These are phyloP conservation scores for Synergus laeviventris DNA, from an alignment of 2,888 invertebrate species.

Conservation along the genomic window DNA sequence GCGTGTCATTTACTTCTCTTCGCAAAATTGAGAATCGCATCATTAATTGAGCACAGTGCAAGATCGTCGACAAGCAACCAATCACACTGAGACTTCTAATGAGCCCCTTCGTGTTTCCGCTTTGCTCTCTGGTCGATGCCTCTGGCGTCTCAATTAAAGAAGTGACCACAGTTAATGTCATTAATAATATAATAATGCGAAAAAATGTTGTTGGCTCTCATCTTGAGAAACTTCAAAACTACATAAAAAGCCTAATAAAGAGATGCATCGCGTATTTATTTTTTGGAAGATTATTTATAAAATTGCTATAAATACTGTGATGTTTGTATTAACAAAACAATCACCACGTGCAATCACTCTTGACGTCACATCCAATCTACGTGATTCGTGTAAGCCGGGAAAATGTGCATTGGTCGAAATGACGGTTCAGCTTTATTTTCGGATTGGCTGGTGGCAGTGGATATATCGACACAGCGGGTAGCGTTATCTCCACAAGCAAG, in stretches of 20 bases:
- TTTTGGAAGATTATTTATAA: background rate
- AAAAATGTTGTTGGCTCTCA: no score
- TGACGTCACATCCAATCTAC: constrained; percentile 21
- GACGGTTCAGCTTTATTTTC: constrained; percentile 40
- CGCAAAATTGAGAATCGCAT: constrained; percentile 51
- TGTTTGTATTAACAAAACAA: constrained; percentile 3
- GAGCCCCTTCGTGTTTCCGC: constrained; percentile 51
- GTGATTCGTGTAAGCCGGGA: constrained; percentile 23
- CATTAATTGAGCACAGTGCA: constrained; percentile 52
- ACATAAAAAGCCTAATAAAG: no score
- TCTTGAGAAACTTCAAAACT: no score
- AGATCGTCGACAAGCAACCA: constrained; percentile 34
- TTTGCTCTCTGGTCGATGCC: constrained; percentile 60
- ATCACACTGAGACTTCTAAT: constrained; percentile 44
- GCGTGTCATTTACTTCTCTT: constrained; percentile 18
- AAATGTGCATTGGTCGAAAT: constrained; percentile 29
- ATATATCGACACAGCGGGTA: constrained; percentile 15
- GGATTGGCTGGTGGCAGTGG: constrained; percentile 24
- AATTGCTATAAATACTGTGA: constrained; percentile 10
- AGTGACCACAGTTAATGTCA: constrained; percentile 43
- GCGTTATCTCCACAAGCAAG: constrained; percentile 33
- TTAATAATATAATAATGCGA: constrained; percentile 18
- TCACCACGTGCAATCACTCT: constrained; percentile 29
- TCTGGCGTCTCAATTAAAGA: constrained; percentile 65
- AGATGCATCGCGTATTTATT: background rate